Percentiles rank a stretch among this genome's conserved stretches.
Evolutionary conservation across 53 echinoderm and acorn worm genomes (phyloP).

Genomic region (Henricia sp.): DNA sequence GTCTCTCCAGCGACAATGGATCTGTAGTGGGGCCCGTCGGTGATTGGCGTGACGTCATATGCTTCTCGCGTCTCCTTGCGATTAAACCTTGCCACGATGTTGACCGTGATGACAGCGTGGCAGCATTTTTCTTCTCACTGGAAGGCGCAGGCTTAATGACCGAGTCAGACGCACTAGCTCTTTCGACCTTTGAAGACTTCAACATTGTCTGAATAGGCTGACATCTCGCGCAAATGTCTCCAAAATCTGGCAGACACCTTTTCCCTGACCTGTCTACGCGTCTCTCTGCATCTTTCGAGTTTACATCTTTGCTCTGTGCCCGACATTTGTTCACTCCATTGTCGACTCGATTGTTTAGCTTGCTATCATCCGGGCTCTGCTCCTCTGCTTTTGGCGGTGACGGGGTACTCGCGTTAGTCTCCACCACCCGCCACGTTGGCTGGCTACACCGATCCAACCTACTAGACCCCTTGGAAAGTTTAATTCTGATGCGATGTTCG

Average conservation of each 20-base stretch:
- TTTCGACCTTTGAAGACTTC: not conserved
- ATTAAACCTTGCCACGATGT: not conserved
- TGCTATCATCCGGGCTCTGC: no score
- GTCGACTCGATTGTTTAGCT: not conserved
- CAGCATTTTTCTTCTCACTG: not conserved
- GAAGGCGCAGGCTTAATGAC: no score
- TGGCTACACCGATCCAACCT: no score
- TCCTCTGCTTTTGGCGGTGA: not conserved
- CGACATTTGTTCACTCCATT: not conserved
- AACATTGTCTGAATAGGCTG: not conserved
- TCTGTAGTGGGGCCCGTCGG: not conserved
- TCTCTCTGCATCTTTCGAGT: not conserved
- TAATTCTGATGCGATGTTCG: not conserved
- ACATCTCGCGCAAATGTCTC: constrained; percentile 7
- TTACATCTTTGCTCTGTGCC: not conserved
- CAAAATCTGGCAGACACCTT: not conserved
- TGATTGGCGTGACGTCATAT: not conserved
- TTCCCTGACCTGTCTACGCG: not conserved
- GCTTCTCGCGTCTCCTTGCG: not conserved
- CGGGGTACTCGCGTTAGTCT: not conserved
- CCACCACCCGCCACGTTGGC: constrained; percentile 6
- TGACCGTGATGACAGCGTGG: not conserved
- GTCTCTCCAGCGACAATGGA: not conserved
- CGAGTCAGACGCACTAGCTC: no score
- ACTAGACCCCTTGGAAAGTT: not conserved